phyloP scores from a whole-genome alignment of 2,888 invertebrate species.

The Notodonta dromedarius region DNA sequence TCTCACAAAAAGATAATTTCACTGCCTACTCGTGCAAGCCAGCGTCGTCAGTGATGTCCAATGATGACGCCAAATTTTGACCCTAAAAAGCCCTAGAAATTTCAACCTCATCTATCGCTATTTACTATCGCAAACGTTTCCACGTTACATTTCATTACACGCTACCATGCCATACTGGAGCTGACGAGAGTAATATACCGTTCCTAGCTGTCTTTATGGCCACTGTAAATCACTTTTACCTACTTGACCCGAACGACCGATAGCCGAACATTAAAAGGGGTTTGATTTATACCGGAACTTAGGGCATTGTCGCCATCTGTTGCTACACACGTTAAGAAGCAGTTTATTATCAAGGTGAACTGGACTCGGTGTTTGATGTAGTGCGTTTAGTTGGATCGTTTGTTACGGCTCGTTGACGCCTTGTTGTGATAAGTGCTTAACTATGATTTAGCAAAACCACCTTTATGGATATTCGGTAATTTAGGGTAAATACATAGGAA shows the following conservation, averaged over 20 bases:
- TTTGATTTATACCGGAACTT: constrained; percentile 80
- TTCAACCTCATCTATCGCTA: constrained; percentile 17
- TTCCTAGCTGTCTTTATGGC: constrained; percentile 73
- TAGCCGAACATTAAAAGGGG: constrained; percentile 78
- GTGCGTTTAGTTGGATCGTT: constrained; percentile 32
- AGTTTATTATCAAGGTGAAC: constrained; percentile 75
- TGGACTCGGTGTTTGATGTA: constrained; percentile 49
- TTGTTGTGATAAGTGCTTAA: constrained; percentile 6
- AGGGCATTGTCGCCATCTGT: constrained; percentile 79
- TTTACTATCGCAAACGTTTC: constrained; percentile 35
- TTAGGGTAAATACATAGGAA: too few relatives aligned
- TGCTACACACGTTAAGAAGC: constrained; percentile 64
- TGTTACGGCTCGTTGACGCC: constrained; percentile 32
- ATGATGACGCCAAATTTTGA: too few relatives aligned
- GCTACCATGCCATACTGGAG: constrained; percentile 54
- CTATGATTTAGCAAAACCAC: background rate
- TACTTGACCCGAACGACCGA: constrained; percentile 77
- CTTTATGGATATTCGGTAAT: too few relatives aligned
- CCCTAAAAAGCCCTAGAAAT: constrained; percentile 16
- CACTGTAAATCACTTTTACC: constrained; percentile 75
- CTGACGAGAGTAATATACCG: constrained; percentile 72
- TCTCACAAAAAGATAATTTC: too few relatives aligned
- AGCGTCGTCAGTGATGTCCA: too few relatives aligned
- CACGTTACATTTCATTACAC: constrained; percentile 59
- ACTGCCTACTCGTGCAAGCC: too few relatives aligned